A percentile compares a stretch with the other conserved stretches of the same genome.
Conservation (phyloP, 2,113 vertebrate species). For the Callipepla squamata region DNA sequence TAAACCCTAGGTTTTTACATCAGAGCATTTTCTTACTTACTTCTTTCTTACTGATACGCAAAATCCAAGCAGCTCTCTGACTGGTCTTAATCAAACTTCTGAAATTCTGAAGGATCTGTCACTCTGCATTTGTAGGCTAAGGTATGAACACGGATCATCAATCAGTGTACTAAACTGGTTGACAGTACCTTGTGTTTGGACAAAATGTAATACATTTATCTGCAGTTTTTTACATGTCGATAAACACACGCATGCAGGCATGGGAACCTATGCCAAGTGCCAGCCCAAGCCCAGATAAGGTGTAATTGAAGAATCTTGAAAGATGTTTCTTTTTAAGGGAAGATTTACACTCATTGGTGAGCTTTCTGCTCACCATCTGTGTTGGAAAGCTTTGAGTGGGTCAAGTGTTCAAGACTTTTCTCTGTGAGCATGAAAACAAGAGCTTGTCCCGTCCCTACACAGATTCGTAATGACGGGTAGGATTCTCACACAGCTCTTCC, state of each 20-base stretch:
- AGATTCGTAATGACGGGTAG: background rate
- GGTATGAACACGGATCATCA: background rate
- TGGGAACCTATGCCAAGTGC: background rate
- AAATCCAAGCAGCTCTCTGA: background rate
- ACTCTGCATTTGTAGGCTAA: background rate
- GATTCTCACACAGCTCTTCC: background rate
- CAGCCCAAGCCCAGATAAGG: background rate
- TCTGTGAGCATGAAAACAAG: background rate
- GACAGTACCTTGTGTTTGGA: background rate
- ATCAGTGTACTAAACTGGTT: background rate
- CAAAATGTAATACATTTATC: background rate
- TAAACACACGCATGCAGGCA: background rate
- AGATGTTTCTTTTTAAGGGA: background rate
- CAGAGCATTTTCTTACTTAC: background rate
- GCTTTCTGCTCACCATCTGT: slow-evolving; percentile 3
- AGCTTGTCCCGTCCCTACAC: background rate
- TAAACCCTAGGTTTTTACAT: background rate
- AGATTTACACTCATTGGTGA: background rate
- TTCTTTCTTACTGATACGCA: background rate
- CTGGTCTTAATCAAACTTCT: background rate
- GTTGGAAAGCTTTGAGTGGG: background rate
- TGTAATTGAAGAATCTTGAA: background rate
- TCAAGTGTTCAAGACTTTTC: slow-evolving; percentile 2
- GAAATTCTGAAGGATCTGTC: background rate
- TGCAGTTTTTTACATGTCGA: background rate